Conservation (phyloP, 2,113 vertebrate genomes). For the Gobiocypris rarus region DNA sequence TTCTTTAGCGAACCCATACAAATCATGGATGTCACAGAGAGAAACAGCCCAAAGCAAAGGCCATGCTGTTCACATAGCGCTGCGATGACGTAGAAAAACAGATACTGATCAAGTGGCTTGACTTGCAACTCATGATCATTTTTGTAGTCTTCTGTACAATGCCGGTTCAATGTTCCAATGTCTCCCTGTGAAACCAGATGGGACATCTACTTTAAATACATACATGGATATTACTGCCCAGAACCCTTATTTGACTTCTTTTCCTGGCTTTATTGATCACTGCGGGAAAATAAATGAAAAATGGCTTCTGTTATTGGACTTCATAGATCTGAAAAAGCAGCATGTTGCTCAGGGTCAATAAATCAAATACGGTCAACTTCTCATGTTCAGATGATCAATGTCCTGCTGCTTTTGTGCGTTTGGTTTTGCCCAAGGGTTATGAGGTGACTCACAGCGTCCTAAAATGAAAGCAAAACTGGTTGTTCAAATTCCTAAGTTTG, state of each 20-base stretch:
- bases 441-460: neutral
- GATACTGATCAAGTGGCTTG: conserved; percentile 25
- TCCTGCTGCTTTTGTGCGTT: neutral
- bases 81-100: conserved; percentile 46
- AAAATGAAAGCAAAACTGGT: conserved; percentile 21
- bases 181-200: conserved; percentile 59
- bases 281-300: conserved; percentile 18
- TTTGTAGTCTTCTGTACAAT: conserved; percentile 17
- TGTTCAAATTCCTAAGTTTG: conserved; percentile 20
- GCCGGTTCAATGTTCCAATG: conserved; percentile 28
- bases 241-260: conserved; percentile 49
- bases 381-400: conserved; percentile 17
- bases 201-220: conserved; percentile 58
- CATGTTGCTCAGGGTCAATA: conserved; percentile 24
- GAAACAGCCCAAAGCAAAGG: conserved; percentile 56
- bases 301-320: conserved; percentile 22
- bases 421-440: neutral
- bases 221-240: conserved; percentile 55
- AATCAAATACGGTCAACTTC: conserved; percentile 29
- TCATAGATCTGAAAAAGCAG: conserved; percentile 23
- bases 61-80: conserved; percentile 60
- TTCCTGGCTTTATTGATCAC: conserved; percentile 53
- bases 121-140: conserved; percentile 52
- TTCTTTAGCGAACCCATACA: conserved; percentile 63
- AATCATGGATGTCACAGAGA: conserved; percentile 62